Evolutionary conservation across 2,888 invertebrate species (phyloP), one percentile per base, ranked within the genome.

Genomic region (Andrena hattorfiana): DNA sequence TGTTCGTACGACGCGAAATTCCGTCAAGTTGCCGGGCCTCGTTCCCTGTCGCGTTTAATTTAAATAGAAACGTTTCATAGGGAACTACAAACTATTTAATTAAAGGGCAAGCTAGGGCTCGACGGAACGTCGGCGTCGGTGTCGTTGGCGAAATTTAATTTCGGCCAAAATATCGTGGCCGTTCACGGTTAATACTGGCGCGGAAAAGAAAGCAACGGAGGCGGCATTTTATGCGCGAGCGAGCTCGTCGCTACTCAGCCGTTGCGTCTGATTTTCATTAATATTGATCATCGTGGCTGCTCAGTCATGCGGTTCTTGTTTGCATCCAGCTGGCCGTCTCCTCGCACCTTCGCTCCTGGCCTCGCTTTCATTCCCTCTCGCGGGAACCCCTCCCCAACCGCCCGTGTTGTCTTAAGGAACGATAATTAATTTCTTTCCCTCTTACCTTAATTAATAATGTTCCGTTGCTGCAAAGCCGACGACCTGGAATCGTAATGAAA

Each of bases 271-370:
- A 85, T 85, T 85, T 85, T 86, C 85, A 88, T 89, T 85, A 89
- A 86, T 85, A 89, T 88, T 81, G 84, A 89, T 89, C 83, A 85
- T 75, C 76, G 74, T 73, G 62, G 67, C 59, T 81, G 87, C 83
- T 83, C 84, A 78, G 86, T 85, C 89, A 85, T 70, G 85, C 79
- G 77, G 84, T 75, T 82, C 74, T 69, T 83, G 54, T 80, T 81
- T 85, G 74, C 77, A 75, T 48, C 72, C 81, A 70, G 69, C 75
- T 73, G 77, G 5, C 71, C 66, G 69, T 81, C 72, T 81, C 42
- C 84, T 75, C 77, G 74, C 83, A 74, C 77, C 75, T 78, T 59
- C 28, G 56, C 26, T 56, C 42, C 35, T 56, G 51, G 28, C 8
- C 67, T 20, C 26, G 23, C 60, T 59, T 83, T 83, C 72, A 69